phyloP scores from a whole-genome alignment of 2,113 vertebrate species.

The Phodopus roborovskii region DNA sequence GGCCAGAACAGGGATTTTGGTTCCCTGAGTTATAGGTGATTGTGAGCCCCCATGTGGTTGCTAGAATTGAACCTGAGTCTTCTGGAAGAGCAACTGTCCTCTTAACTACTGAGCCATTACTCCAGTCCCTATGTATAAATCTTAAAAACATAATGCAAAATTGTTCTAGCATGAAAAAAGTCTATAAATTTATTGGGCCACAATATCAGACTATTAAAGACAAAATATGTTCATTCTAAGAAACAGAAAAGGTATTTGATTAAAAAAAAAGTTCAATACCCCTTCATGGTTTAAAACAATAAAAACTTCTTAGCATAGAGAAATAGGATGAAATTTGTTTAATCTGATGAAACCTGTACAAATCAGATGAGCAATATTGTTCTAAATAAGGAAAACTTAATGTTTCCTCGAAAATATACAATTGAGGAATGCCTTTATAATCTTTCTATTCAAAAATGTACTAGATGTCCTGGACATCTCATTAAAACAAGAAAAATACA shows the following conservation, averaged over 20 bases:
- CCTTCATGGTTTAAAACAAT: constrained; percentile 55
- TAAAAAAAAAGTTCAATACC: constrained; percentile 28
- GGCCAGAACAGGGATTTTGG: background rate
- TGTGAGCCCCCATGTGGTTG: background rate
- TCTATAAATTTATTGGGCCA: constrained; percentile 30
- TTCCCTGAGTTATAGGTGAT: background rate
- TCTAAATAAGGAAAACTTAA: constrained; percentile 42
- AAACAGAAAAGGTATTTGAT: constrained; percentile 54
- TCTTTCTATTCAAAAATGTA: constrained; percentile 33
- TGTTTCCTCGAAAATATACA: constrained; percentile 37
- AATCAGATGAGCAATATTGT: background rate
- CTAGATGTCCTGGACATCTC: background rate
- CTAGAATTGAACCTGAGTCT: background rate
- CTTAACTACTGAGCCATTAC: background rate
- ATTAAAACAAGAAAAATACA: constrained; percentile 48
- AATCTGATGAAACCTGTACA: constrained; percentile 39
- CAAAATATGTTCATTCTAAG: constrained; percentile 24
- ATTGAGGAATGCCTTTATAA: background rate
- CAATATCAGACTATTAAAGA: constrained; percentile 14
- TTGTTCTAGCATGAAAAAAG: constrained; percentile 41
- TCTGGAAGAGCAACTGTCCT: background rate
- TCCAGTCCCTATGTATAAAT: background rate
- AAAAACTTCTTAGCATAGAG: constrained; percentile 15
- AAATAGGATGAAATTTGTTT: constrained; percentile 45
- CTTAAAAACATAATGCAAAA: constrained; percentile 46